Evolutionary conservation across 2,888 invertebrate species (phyloP).

Genomic region (Autographa gamma): DNA sequence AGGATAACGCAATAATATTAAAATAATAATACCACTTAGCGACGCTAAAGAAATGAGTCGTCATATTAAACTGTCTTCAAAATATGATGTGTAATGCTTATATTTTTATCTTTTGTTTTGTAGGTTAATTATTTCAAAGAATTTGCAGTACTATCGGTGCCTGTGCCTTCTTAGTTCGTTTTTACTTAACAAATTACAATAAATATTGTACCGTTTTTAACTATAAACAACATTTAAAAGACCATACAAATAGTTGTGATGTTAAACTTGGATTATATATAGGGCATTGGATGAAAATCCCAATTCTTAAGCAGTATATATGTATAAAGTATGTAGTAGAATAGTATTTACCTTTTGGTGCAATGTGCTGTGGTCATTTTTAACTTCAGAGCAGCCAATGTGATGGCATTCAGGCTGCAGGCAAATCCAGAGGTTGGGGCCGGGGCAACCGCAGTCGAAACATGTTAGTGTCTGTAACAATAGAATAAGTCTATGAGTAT

Average conservation of each 20-base stretch:
- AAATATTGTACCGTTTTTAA: too few relatives aligned
- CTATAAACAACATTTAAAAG: too few relatives aligned
- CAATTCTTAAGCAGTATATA: too few relatives aligned
- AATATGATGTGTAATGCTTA: background rate
- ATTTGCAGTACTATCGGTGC: background rate
- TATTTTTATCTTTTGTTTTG: background rate
- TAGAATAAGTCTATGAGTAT: background rate
- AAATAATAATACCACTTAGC: background rate
- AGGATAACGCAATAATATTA: too few relatives aligned
- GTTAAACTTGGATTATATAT: too few relatives aligned
- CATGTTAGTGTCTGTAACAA: constrained; percentile 89
- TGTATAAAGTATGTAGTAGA: too few relatives aligned
- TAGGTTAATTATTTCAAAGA: background rate
- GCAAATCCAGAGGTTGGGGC: constrained; percentile 96
- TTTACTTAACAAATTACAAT: too few relatives aligned
- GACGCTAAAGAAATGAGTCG: background rate
- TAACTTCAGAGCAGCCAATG: constrained; percentile 95
- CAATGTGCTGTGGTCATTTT: constrained; percentile 94
- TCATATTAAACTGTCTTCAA: background rate
- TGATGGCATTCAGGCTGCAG: constrained; percentile 93
- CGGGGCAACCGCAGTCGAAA: constrained; percentile 92
- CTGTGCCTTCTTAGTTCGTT: too few relatives aligned
- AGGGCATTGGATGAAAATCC: too few relatives aligned
- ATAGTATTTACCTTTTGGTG: constrained; percentile 91
- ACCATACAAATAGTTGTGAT: too few relatives aligned